A percentile compares a stretch with the other conserved stretches of the same genome.
These are phyloP conservation scores for Drosophila watanabei DNA, from an alignment of 1,140 invertebrate genomes.

Conservation along the genomic window DNA sequence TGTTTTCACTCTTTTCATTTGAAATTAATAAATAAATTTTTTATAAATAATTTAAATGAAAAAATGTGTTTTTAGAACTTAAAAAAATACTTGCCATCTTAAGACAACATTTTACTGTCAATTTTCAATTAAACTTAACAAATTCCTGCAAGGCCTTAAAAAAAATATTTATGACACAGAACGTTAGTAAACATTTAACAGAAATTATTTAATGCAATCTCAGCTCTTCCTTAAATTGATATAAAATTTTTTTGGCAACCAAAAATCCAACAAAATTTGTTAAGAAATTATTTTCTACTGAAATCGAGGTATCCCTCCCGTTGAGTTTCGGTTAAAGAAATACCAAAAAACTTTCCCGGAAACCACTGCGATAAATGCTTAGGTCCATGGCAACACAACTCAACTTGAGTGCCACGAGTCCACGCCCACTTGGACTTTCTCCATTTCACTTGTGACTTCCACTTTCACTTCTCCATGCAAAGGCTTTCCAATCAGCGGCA, in stretches of 20 bases:
- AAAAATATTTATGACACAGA: no score
- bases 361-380: slow-evolving; percentile 36
- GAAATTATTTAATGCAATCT: no score
- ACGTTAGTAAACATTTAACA: no score
- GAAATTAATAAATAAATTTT: no score
- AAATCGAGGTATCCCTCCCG: background rate
- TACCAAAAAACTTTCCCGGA: background rate
- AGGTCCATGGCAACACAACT: slow-evolving; percentile 13
- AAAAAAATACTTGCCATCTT: no score
- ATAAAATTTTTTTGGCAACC: background rate
- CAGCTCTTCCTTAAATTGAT: no score
- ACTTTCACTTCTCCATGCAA: background rate
- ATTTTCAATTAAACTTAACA: no score
- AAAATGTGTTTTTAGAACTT: no score
- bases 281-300: background rate
- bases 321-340: slow-evolving; percentile 5
- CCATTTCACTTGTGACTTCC: slow-evolving; percentile 9
- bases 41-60: no score
- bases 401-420: background rate
- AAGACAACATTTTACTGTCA: no score
- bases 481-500: slow-evolving; percentile 63
- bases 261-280: background rate
- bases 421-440: slow-evolving; percentile 17
- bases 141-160: no score
- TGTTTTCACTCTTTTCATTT: no score